Evolutionary conservation across 2,113 vertebrate species (phyloP).

Genomic region (Lepus europaeus): DNA sequence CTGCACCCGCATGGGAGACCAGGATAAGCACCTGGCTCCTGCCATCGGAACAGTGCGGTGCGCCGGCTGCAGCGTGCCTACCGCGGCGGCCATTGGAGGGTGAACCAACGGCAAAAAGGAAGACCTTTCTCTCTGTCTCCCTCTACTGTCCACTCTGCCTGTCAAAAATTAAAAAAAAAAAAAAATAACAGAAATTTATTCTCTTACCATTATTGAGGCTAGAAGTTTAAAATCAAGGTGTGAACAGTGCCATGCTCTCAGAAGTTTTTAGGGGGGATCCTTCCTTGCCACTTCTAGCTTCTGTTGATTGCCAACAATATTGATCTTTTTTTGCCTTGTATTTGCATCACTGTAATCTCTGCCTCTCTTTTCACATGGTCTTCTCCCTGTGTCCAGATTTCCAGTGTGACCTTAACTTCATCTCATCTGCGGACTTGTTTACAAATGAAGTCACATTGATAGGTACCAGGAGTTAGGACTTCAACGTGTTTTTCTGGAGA

Average conservation of each 20-base stretch:
- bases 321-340: background rate
- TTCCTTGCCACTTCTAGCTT: background rate
- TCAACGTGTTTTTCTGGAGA: background rate
- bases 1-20: too few species aligned
- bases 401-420: background rate
- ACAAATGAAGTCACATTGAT: constrained; percentile 21
- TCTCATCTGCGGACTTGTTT: background rate
- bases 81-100: too few species aligned
- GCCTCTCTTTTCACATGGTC: background rate
- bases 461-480: background rate
- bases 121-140: too few species aligned
- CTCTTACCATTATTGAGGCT: background rate
- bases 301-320: background rate
- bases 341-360: background rate
- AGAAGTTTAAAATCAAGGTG: constrained; percentile 11
- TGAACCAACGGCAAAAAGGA: too few species aligned
- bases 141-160: too few species aligned
- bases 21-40: too few species aligned
- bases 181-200: background rate
- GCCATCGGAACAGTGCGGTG: too few species aligned
- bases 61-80: too few species aligned
- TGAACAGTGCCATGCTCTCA: background rate
- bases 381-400: background rate
- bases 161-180: too few species aligned
- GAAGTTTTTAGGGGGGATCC: background rate